A percentile compares a stretch with the other conserved stretches of the same genome.
These are phyloP conservation scores for Mormyrops boulengeri DNA, from an alignment of 2,797 vertebrate species.

Conservation along the genomic window DNA sequence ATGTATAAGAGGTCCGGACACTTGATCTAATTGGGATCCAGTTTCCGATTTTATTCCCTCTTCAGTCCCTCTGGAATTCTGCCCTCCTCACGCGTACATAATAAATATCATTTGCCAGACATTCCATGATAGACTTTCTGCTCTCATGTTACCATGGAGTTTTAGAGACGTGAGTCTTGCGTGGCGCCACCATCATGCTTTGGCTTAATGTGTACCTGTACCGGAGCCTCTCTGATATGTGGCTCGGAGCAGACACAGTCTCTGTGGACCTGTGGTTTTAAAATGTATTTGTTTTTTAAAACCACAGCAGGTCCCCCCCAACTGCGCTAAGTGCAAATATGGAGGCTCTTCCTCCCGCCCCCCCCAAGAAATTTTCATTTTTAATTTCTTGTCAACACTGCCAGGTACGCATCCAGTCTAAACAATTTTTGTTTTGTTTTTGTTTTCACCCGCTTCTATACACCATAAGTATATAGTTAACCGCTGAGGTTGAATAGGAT, in stretches of 20 bases:
- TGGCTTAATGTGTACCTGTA: not conserved
- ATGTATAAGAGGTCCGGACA: not conserved
- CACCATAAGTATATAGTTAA: not conserved
- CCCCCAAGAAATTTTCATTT: not conserved
- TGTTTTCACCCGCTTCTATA: not conserved
- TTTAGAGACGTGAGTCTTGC: not conserved
- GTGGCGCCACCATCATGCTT: not conserved
- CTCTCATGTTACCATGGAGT: not conserved
- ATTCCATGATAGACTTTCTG: not conserved
- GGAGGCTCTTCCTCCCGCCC: not conserved
- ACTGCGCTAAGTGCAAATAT: not conserved
- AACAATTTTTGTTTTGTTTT: not conserved
- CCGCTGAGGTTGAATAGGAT: not conserved
- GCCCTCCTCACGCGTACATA: not conserved
- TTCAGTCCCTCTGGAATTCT: not conserved
- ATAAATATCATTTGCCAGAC: not conserved
- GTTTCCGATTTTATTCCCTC: not conserved
- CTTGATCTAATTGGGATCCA: conserved; percentile 4
- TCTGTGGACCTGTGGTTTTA: not conserved
- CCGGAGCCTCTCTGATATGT: not conserved
- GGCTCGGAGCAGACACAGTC: not conserved
- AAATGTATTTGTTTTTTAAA: not conserved
- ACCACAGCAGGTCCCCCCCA: not conserved
- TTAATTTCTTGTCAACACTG: not conserved
- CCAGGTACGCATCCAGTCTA: not conserved